Percentiles rank a stretch among this genome's conserved stretches.
Conservation (phyloP, 2,113 vertebrate species). For the Callithrix jacchus region DNA sequence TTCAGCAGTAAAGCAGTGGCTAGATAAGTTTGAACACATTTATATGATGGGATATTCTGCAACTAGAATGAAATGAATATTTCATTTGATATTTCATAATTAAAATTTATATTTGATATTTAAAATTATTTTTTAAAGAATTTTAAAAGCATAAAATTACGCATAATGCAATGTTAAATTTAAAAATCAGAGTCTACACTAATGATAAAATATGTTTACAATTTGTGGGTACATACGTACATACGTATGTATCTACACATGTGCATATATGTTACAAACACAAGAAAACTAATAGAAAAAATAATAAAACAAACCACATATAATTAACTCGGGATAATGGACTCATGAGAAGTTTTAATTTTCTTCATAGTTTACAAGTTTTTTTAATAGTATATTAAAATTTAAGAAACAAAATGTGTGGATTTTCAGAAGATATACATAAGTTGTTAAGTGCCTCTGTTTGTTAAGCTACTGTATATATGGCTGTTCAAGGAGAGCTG, state of each 20-base stretch:
- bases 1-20: neutral
- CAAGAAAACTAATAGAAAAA: neutral
- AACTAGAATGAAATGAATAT: neutral
- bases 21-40: neutral
- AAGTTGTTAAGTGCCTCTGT: neutral
- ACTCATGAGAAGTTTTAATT: constrained; percentile 27
- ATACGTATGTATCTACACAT: neutral
- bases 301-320: neutral
- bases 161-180: neutral
- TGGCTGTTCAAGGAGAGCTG: neutral
- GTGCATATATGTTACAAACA: neutral
- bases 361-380: neutral
- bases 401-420: neutral
- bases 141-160: neutral
- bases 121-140: neutral
- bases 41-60: neutral
- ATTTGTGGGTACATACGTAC: neutral
- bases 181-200: neutral
- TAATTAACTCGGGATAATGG: neutral
- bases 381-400: neutral
- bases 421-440: neutral
- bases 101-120: too few species aligned
- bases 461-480: neutral
- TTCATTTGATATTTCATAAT: too few species aligned
- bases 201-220: neutral